Base-by-base conservation (phyloP, 1,140 invertebrate species). In the Aphaenogaster rudis region DNA sequence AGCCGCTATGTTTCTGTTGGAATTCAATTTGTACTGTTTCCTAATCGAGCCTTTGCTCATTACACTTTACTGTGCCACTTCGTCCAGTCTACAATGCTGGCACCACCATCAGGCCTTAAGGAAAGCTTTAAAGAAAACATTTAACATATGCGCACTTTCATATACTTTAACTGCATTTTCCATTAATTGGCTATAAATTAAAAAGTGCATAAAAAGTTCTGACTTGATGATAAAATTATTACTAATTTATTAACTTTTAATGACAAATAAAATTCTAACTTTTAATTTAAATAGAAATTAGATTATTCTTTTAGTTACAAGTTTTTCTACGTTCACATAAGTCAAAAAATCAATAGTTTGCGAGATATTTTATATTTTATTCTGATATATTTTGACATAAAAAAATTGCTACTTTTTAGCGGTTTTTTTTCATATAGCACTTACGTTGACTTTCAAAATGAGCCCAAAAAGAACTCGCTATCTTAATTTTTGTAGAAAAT, bases 1-100 rank as follows among this genome's bases (percentile, higher is more conserved):
- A 93, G 86, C 91, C 67, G 77, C 72, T 88, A 91, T 78, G 87
- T 89, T 90, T 79, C 84, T 78, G 91, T 78, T 86, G 88, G 86
- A 93, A 93, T 93, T 93, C 88, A 92, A 93, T 93, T 93, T 91
- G 86, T 89, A 88, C 80, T 71, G 77, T 90, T 91, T 91, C 90
- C 87, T 86, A 90, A 74, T 78, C 90, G 87, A 82, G 85, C 81
- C 72, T 86, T 90, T 86, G 61, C 89, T 91, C 87, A 86, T 91
- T 92, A 86, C 76, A 54, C 48, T 87, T 76, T 90, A 52, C 63
- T 17, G 11, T 42, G 17, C 45, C 54, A 36, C 15, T 81, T 87
- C 7, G 39, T 79, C 21, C 52, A 33, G 28, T 45, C 42, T n/a
- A 50, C 33, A 71, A 67, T 64, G 17, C 9, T 54, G 66, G 42